These are phyloP conservation scores for Pantelozetes paolii DNA, from an alignment of 2,888 invertebrate species.

Conservation along the genomic window DNA sequence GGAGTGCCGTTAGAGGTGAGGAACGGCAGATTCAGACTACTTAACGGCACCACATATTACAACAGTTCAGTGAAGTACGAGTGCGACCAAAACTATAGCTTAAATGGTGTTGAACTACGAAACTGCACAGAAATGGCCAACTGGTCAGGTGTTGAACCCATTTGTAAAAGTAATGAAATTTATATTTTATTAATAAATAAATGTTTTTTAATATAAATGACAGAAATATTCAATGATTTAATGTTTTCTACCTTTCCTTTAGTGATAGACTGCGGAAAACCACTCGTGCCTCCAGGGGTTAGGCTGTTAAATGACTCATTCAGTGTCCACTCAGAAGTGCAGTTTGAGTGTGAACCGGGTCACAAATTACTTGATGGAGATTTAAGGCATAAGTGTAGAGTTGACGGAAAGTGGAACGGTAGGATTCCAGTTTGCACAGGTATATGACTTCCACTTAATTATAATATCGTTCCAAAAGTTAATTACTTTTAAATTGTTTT, in stretches of 20 bases:
- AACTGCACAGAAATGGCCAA: constrained; percentile 47
- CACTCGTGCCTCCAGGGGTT: constrained; percentile 76
- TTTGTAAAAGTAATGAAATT: constrained; percentile 44
- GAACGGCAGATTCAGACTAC: constrained; percentile 70
- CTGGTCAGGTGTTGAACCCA: constrained; percentile 48
- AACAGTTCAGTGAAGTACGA: constrained; percentile 47
- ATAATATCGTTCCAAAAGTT: constrained; percentile 2
- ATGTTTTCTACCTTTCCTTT: neutral
- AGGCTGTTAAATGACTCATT: constrained; percentile 78
- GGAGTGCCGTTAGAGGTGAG: constrained; percentile 76
- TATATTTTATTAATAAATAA: constrained; percentile 28
- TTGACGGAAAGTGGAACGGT: constrained; percentile 48
- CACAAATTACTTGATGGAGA: constrained; percentile 66
- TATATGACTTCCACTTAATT: constrained; percentile 38
- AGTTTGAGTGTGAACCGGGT: constrained; percentile 81
- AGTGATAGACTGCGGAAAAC: constrained; percentile 82
- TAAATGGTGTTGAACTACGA: constrained; percentile 59
- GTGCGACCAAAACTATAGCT: constrained; percentile 70
- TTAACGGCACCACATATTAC: constrained; percentile 61
- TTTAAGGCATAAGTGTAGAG: constrained; percentile 45
- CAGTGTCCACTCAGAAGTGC: constrained; percentile 78
- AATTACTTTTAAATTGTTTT: constrained; percentile 3
- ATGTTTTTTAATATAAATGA: neutral
- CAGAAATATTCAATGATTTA: too few species aligned
- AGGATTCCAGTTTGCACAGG: constrained; percentile 46